Percentiles rank a stretch among this genome's conserved stretches.
phyloP scores from a whole-genome alignment of 1,140 invertebrate species.

The Hycleus phaleratus region DNA sequence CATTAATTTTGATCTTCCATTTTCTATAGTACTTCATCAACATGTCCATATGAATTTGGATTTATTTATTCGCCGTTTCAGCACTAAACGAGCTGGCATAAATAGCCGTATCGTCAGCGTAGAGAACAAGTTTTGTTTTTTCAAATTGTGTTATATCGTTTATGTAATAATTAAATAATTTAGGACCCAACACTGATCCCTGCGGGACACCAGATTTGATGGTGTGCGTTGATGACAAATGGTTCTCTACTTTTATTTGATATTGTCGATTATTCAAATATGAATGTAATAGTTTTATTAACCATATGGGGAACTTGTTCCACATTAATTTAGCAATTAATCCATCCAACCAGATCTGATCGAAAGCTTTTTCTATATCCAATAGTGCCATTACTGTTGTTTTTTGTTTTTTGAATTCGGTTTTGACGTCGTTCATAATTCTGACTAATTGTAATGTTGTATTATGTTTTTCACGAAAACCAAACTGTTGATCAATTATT shows the following conservation, averaged over 20 bases:
- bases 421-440: conserved; percentile 24
- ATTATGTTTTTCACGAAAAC: no score
- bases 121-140: not conserved
- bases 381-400: conserved; percentile 7
- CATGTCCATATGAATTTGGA: not conserved
- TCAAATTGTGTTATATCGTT: conserved; percentile 21
- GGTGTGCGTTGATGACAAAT: conserved; percentile 4
- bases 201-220: conserved; percentile 30
- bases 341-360: conserved; percentile 24
- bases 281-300: conserved; percentile 19
- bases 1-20: conserved; percentile 1
- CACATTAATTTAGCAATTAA: conserved; percentile 15
- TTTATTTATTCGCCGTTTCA: not conserved
- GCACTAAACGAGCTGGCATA: conserved; percentile 3
- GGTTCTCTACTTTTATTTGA: conserved; percentile 15
- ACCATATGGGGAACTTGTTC: conserved; percentile 6
- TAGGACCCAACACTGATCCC: conserved; percentile 28
- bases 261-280: conserved; percentile 21
- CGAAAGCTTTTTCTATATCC: not conserved
- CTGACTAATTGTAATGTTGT: not conserved
- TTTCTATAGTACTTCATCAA: not conserved
- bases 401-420: conserved; percentile 17
- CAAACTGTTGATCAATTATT: no score
- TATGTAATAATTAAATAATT: conserved; percentile 26
- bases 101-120: conserved; percentile 32